Percentiles rank a stretch among this genome's conserved stretches.
Evolutionary conservation across 2,113 vertebrate species (phyloP).

Genomic region (Catagonus wagneri): DNA sequence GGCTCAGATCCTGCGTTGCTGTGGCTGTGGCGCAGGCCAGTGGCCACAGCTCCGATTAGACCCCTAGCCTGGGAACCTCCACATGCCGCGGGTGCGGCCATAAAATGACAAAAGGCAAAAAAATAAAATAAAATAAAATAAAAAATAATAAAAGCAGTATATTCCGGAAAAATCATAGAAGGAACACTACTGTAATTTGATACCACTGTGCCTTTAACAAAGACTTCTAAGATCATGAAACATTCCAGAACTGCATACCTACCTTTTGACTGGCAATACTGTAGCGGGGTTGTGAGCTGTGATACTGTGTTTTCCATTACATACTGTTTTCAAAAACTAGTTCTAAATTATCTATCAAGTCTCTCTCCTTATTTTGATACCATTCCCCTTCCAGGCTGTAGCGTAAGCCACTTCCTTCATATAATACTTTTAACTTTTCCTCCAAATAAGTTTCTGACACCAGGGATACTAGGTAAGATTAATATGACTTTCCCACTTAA

Average conservation of each 20-base stretch:
- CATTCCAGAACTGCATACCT: not conserved
- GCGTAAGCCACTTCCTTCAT: conserved; percentile 65
- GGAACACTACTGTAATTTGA: not conserved
- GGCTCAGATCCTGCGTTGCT: too few relatives aligned
- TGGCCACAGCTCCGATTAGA: too few relatives aligned
- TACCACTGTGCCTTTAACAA: not conserved
- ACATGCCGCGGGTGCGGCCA: too few relatives aligned
- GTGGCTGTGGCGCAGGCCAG: too few relatives aligned
- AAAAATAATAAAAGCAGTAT: not conserved
- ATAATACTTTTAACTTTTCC: conserved; percentile 73
- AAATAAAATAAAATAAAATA: too few relatives aligned
- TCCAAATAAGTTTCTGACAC: conserved; percentile 76
- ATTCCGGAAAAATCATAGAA: not conserved
- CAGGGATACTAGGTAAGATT: conserved; percentile 79
- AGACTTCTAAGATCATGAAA: not conserved
- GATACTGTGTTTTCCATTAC: not conserved
- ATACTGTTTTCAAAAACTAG: not conserved
- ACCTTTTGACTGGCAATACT: not conserved
- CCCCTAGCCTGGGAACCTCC: too few relatives aligned
- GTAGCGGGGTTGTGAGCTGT: not conserved
- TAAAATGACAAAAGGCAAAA: too few relatives aligned
- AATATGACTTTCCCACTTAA: conserved; percentile 78
- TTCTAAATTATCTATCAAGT: not conserved
- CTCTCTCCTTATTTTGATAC: not conserved
- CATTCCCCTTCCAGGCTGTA: conserved; percentile 44